Evolutionary conservation across 1,140 invertebrate species (phyloP), one percentile per base, ranked within the genome.

Genomic region (Paraescarpia echinospica): DNA sequence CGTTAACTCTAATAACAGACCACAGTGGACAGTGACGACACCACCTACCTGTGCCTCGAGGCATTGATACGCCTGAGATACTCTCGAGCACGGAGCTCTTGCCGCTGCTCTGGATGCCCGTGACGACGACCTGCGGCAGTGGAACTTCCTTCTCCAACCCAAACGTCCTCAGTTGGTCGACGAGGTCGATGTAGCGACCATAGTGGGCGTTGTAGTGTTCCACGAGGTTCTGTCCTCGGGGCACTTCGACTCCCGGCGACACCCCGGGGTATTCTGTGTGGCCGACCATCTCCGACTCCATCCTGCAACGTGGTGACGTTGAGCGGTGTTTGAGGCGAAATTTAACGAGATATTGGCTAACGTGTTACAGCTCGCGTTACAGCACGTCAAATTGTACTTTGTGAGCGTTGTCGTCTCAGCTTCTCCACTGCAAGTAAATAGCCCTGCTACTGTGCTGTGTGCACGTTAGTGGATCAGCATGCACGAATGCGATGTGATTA

Each of bases 21-120:
- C 2, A 27, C 8, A 0, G 2, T 14, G 12, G 27, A 77, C 14
- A 9, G 48, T 18, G 27, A 77, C 59, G 18, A 27, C 14, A 14
- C 8, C 1, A 91, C 34, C 90, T 48, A 92, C 92, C 92, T 14
- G 92, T 34, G 88, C 92, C 92, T 14, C 92, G 48, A n/a, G 92
- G 92, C 35, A 92, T 18, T 34, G 34, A 33, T 34, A 92, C 51
- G 22, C 92, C 92, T 4, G 35, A 59, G 35, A 92, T 41, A 33
- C 35, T 88, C 92, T 92, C 92, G 27, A 92, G 92, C n/a, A 92
- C 92, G 88, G 92, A 92, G 77, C 92, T 92, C 89, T 92, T 92
- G 59, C 92, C 92, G 90, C 59, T 41, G 89, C 92, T 92, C 89
- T 92, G 92, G 77, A 35, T 35, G 41, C 92, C 92, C 31, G 48